These are phyloP conservation scores for Atta texana DNA, from an alignment of 1,140 invertebrate genomes.

Conservation along the genomic window DNA sequence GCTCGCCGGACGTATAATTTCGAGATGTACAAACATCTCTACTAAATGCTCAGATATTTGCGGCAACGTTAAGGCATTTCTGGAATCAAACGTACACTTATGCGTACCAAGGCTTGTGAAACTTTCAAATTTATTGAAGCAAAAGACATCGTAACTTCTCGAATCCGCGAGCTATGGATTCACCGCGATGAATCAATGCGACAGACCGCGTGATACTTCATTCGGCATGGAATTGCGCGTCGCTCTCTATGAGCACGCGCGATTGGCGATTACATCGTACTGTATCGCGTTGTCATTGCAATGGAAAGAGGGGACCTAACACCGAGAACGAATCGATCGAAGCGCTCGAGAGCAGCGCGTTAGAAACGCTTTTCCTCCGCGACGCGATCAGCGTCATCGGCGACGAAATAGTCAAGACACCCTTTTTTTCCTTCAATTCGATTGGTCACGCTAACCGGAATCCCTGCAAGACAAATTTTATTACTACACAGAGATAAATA, in stretches of 20 bases:
- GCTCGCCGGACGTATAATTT: not conserved
- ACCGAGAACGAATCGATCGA: slow-evolving; percentile 36
- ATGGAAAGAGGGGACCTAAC: not conserved
- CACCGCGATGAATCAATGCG: slow-evolving; percentile 37
- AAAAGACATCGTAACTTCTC: not conserved
- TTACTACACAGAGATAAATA: too few species aligned
- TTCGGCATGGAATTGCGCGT: slow-evolving; percentile 40
- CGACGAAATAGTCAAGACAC: too few species aligned
- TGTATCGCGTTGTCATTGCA: slow-evolving; percentile 15
- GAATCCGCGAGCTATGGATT: not conserved
- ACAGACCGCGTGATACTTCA: slow-evolving; percentile 1
- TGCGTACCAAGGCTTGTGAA: not conserved
- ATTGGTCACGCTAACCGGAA: not conserved
- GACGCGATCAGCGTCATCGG: not conserved
- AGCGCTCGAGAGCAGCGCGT: not conserved
- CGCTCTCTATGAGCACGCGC: slow-evolving; percentile 6
- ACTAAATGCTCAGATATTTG: not conserved
- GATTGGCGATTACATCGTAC: slow-evolving; percentile 29
- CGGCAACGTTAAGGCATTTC: not conserved
- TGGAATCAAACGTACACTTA: not conserved
- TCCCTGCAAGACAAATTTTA: not conserved
- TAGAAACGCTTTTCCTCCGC: slow-evolving; percentile 18
- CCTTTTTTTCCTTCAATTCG: not conserved
- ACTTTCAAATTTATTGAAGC: not conserved
- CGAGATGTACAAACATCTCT: not conserved